These are phyloP conservation scores for Lutraria rhynchaena DNA, from an alignment of 1,140 invertebrate species.

Conservation along the genomic window DNA sequence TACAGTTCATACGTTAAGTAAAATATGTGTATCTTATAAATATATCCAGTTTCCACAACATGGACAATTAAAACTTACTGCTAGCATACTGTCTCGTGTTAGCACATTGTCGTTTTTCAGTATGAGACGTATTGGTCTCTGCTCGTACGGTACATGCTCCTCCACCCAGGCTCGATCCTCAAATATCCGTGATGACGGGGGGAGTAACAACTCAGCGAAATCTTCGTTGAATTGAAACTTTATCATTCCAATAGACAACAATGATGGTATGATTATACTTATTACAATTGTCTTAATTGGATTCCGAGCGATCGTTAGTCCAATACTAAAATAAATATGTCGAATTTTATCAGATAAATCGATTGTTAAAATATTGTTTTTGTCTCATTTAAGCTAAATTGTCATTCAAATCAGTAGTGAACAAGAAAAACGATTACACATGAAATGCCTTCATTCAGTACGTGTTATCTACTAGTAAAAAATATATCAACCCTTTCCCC, in stretches of 20 bases:
- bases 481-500: too few species aligned
- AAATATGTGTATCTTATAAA: too few species aligned
- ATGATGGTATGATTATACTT: slow-evolving; percentile 6
- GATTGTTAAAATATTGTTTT: neutral
- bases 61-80: slow-evolving; percentile 12
- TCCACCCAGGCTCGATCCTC: slow-evolving; percentile 52
- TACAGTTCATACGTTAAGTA: too few species aligned
- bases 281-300: slow-evolving; percentile 33
- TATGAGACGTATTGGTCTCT: slow-evolving; percentile 41
- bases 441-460: neutral
- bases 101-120: slow-evolving; percentile 48
- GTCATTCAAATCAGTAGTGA: too few species aligned
- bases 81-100: slow-evolving; percentile 34
- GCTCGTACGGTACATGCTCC: slow-evolving; percentile 37
- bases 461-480: neutral
- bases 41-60: too few species aligned
- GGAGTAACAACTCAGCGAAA: slow-evolving; percentile 42
- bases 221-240: slow-evolving; percentile 51
- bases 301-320: slow-evolving; percentile 19
- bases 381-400: neutral
- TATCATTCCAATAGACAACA: slow-evolving; percentile 46
- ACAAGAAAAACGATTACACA: neutral
- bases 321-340: slow-evolving; percentile 27
- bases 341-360: too few species aligned
- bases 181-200: slow-evolving; percentile 50